Conservation (phyloP, 1,140 invertebrate genomes). For the Zaprionus inermis region DNA sequence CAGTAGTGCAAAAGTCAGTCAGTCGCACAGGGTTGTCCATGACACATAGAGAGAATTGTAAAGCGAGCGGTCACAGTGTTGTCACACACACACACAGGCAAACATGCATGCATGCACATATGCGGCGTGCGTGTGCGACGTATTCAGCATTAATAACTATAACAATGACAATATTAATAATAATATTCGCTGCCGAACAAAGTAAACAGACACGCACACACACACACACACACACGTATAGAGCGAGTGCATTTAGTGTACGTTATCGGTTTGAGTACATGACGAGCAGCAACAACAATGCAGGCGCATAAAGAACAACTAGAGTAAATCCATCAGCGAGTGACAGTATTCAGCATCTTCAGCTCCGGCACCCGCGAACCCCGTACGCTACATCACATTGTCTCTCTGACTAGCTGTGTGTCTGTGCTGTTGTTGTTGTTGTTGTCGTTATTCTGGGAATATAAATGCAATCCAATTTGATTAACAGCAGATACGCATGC, state of each 20-base stretch:
- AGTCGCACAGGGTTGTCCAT: constrained; percentile 11
- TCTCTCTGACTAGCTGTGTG: not conserved
- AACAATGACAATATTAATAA: constrained; percentile 75
- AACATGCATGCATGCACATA: not conserved
- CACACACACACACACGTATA: constrained; percentile 4
- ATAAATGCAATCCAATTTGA: constrained; percentile 28
- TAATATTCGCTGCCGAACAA: constrained; percentile 70
- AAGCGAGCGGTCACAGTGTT: constrained; percentile 29
- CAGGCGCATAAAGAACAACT: constrained; percentile 71
- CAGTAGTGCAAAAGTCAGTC: constrained; percentile 2
- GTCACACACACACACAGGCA: not conserved
- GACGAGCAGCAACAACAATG: constrained; percentile 49
- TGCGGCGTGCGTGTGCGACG: constrained; percentile 26
- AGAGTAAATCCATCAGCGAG: constrained; percentile 74
- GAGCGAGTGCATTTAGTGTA: constrained; percentile 38
- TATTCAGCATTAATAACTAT: constrained; percentile 63
- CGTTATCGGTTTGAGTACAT: constrained; percentile 49
- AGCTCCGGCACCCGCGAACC: not conserved
- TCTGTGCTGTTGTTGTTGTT: constrained; percentile 31
- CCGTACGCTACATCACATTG: not conserved
- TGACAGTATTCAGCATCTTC: constrained; percentile 30
- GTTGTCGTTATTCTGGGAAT: constrained; percentile 24
- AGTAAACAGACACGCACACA: constrained; percentile 52
- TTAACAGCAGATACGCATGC: constrained; percentile 29
- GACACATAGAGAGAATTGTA: constrained; percentile 21